These are phyloP conservation scores for Zaprionus gabonicus DNA, from an alignment of 1,140 invertebrate species.

Conservation along the genomic window DNA sequence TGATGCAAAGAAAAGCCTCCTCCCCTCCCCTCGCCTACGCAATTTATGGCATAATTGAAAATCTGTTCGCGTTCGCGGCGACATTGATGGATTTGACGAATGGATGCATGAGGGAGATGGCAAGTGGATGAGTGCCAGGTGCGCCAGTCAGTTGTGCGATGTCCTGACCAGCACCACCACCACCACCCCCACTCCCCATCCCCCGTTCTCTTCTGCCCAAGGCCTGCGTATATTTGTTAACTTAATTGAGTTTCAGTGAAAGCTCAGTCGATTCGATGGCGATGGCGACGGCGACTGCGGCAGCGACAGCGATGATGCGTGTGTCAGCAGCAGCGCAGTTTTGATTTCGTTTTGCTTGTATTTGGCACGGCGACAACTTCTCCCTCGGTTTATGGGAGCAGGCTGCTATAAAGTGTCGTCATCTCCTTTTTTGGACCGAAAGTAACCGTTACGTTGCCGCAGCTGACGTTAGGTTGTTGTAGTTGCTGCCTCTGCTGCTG, in stretches of 20 bases:
- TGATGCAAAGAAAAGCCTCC: conserved; percentile 32
- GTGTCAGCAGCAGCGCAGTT: conserved; percentile 18
- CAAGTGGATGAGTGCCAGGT: conserved; percentile 23
- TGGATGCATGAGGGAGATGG: background rate
- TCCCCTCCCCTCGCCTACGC: conserved; percentile 5
- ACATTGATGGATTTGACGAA: conserved; percentile 42
- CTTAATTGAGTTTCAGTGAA: conserved; percentile 63
- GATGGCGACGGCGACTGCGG: background rate
- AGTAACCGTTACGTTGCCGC: conserved; percentile 30
- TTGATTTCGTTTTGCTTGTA: conserved; percentile 32
- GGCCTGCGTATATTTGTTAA: conserved; percentile 43
- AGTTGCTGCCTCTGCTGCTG: background rate
- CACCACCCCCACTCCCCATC: background rate
- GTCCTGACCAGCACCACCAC: conserved; percentile 11
- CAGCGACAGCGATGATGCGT: background rate
- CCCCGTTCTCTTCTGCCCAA: background rate
- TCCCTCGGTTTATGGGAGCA: conserved; percentile 27
- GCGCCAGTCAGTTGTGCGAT: conserved; percentile 37
- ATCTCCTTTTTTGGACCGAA: conserved; percentile 47
- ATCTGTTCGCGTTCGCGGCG: conserved; percentile 22
- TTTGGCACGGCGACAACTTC: conserved; percentile 19
- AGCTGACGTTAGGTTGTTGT: conserved; percentile 8
- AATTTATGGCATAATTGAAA: conserved; percentile 48
- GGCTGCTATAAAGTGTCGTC: conserved; percentile 42
- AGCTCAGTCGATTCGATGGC: conserved; percentile 23